phyloP scores from a whole-genome alignment of 2,888 invertebrate species.

The Zaprionus obscuricornis region DNA sequence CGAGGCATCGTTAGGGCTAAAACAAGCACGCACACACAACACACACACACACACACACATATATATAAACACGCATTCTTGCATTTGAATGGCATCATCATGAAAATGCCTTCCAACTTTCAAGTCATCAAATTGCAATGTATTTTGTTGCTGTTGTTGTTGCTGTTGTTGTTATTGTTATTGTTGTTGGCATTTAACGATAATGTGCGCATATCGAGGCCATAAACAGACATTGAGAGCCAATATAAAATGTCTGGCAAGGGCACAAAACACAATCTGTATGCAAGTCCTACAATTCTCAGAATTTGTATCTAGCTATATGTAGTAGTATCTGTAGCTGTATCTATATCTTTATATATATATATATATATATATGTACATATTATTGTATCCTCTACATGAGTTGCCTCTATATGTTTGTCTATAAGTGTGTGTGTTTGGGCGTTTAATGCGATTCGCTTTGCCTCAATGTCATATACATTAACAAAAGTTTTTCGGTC shows the following conservation, averaged over 20 bases:
- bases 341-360: conserved; percentile 1
- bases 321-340: no score
- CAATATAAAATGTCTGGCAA: conserved; percentile 47
- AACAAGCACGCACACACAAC: conserved; percentile 8
- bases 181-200: conserved; percentile 64
- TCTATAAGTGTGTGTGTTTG: conserved; percentile 25
- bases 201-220: conserved; percentile 69
- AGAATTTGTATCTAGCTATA: conserved; percentile 25
- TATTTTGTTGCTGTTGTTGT: conserved; percentile 37
- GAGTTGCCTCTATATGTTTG: not conserved
- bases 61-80: conserved; percentile 1
- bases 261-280: conserved; percentile 24
- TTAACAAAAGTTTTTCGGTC: conserved; percentile 54
- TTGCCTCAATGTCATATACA: conserved; percentile 54
- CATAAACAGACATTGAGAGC: conserved; percentile 62
- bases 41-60: conserved; percentile 8
- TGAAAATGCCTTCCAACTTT: conserved; percentile 63
- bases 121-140: conserved; percentile 71
- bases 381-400: conserved; percentile 12
- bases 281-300: conserved; percentile 33
- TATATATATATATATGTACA: conserved; percentile 9
- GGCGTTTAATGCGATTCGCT: conserved; percentile 60
- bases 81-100: conserved; percentile 56
- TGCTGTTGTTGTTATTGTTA: conserved; percentile 39
- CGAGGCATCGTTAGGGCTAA: conserved; percentile 65